Percentiles rank a stretch among this genome's conserved stretches.
Evolutionary conservation across 2,113 vertebrate species (phyloP).

Genomic region (Tyto alba): DNA sequence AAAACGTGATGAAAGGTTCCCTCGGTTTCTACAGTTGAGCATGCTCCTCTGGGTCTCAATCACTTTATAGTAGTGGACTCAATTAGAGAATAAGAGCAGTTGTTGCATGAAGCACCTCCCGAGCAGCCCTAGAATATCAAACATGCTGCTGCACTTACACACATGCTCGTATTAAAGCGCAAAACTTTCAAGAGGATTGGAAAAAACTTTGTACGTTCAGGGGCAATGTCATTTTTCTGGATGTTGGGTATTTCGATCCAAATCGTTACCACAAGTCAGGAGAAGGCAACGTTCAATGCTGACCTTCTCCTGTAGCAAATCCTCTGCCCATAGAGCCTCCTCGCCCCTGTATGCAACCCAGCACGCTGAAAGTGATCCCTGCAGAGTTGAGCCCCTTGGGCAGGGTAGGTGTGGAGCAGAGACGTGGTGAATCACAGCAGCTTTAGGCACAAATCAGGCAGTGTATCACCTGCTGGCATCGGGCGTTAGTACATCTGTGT

Average conservation of each 20-base stretch:
- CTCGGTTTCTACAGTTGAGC: background rate
- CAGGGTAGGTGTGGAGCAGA: background rate
- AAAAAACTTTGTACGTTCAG: background rate
- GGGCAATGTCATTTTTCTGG: background rate
- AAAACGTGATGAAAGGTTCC: background rate
- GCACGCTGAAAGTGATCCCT: fast-evolving
- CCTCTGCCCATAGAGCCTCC: background rate
- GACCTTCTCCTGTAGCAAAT: background rate
- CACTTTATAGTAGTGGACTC: background rate
- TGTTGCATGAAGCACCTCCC: background rate
- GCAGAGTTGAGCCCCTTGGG: fast-evolving
- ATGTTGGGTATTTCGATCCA: fast-evolving
- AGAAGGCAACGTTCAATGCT: background rate
- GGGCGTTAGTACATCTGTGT: fast-evolving
- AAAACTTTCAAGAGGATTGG: background rate
- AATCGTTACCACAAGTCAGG: background rate
- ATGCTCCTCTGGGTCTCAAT: background rate
- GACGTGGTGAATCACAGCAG: background rate
- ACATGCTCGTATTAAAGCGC: background rate
- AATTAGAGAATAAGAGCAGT: background rate
- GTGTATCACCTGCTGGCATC: background rate
- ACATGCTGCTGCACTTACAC: background rate
- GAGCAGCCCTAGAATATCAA: background rate
- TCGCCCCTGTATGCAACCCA: fast-evolving
- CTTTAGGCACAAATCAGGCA: background rate